Evolutionary conservation across 2,888 invertebrate species (phyloP).

Genomic region (Amblyjoppa proteus): DNA sequence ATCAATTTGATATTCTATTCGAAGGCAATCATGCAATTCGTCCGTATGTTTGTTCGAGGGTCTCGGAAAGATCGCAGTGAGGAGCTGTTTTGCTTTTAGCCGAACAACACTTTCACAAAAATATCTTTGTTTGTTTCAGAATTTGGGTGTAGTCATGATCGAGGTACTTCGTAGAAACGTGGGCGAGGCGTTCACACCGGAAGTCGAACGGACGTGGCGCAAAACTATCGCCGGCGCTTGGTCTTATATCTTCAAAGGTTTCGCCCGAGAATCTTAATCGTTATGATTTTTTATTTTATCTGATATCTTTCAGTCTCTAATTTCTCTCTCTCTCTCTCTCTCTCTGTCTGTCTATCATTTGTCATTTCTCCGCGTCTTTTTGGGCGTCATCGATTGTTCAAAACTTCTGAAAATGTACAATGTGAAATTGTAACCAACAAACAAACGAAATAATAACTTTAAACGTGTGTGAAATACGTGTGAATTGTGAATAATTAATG

Average conservation of each 20-base stretch:
- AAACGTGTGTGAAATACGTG: neutral
- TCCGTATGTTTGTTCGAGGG: constrained; percentile 27
- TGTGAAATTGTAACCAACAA: constrained; percentile 4
- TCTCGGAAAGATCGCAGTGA: constrained; percentile 7
- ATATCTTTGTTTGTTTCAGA: constrained; percentile 77
- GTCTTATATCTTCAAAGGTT: constrained; percentile 65
- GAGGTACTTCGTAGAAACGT: constrained; percentile 84
- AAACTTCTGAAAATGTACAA: constrained; percentile 30
- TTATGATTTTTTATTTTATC: constrained; percentile 3
- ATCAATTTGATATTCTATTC: constrained; percentile 57
- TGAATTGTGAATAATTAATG: neutral
- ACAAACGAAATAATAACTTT: constrained; percentile 10
- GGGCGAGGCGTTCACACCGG: constrained; percentile 84
- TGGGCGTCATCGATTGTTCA: constrained; percentile 23
- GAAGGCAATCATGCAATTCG: constrained; percentile 53
- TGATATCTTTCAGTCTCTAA: neutral
- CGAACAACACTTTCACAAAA: neutral
- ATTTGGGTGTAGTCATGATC: constrained; percentile 83
- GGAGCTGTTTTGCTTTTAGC: too few relatives aligned
- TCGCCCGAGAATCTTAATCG: constrained; percentile 52
- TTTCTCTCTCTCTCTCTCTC: neutral
- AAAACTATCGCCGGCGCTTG: constrained; percentile 78
- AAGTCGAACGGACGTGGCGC: constrained; percentile 85
- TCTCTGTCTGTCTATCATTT: constrained; percentile 3
- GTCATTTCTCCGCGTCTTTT: constrained; percentile 41